These are phyloP conservation scores for Drosophila ogumai DNA, from an alignment of 1,140 invertebrate genomes.

Conservation along the genomic window DNA sequence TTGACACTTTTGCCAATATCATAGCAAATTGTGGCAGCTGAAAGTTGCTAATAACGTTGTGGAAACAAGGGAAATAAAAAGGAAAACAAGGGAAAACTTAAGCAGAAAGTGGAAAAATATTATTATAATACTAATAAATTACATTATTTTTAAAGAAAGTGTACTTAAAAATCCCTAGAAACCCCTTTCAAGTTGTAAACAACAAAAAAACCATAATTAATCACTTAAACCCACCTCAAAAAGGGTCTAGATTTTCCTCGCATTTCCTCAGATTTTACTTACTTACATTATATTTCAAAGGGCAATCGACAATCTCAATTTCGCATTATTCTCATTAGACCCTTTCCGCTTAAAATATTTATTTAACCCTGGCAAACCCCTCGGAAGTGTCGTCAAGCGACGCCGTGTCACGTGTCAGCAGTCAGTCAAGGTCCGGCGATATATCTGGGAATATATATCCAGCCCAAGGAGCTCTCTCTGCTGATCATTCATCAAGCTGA, in stretches of 20 bases:
- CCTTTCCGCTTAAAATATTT: slow-evolving; percentile 25
- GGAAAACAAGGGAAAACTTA: not conserved
- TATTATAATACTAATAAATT: not conserved
- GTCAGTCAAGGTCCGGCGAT: slow-evolving; percentile 63
- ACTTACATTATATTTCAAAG: not conserved
- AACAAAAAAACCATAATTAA: slow-evolving; percentile 8
- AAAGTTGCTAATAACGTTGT: slow-evolving; percentile 14
- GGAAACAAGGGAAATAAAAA: not conserved
- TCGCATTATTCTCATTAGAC: slow-evolving; percentile 37
- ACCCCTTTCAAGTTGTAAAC: not conserved
- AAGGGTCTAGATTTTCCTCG: not conserved
- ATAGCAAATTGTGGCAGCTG: slow-evolving; percentile 57
- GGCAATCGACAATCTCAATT: slow-evolving; percentile 23
- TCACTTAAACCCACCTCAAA: slow-evolving; percentile 2
- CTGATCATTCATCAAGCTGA: slow-evolving; percentile 80
- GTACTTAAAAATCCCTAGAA: too few species aligned
- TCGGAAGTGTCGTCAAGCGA: slow-evolving; percentile 20
- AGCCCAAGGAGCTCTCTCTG: slow-evolving; percentile 1
- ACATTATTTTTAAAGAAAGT: not conserved
- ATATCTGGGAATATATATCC: slow-evolving; percentile 38
- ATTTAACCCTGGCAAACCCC: slow-evolving; percentile 12
- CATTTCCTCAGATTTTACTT: not conserved
- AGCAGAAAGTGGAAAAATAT: too few species aligned
- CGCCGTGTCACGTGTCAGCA: slow-evolving; percentile 72
- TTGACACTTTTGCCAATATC: slow-evolving; percentile 63